Percentiles rank a stretch among this genome's conserved stretches.
phyloP scores from a whole-genome alignment of 1,140 invertebrate species.

The Dreissena polymorpha region DNA sequence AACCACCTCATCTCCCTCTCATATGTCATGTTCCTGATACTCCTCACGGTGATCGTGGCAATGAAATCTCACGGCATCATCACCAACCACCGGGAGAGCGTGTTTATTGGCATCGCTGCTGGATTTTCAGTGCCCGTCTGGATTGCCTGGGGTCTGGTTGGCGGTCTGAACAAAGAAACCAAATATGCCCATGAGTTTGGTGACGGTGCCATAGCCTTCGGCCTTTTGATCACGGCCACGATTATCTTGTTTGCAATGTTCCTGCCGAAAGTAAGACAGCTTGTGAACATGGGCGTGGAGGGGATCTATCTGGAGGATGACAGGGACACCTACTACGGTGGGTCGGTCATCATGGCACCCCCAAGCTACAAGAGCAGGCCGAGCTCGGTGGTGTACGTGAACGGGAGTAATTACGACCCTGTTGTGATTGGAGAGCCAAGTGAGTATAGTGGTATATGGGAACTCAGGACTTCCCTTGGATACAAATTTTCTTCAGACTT shows the following conservation, averaged over 20 bases:
- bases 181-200: slow-evolving; percentile 79
- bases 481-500: too few species aligned
- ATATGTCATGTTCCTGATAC: slow-evolving; percentile 90
- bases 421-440: slow-evolving; percentile 68
- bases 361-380: slow-evolving; percentile 79
- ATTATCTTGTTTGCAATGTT: slow-evolving; percentile 96
- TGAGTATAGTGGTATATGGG: slow-evolving; percentile 51
- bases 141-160: slow-evolving; percentile 89
- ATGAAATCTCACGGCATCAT: slow-evolving; percentile 88
- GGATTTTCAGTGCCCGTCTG: slow-evolving; percentile 89
- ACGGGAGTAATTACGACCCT: slow-evolving; percentile 71
- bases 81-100: slow-evolving; percentile 95
- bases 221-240: slow-evolving; percentile 89
- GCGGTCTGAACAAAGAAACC: slow-evolving; percentile 84
- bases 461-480: too few species aligned
- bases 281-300: slow-evolving; percentile 90
- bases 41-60: slow-evolving; percentile 91
- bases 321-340: slow-evolving; percentile 85
- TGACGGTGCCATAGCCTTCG: slow-evolving; percentile 93
- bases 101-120: slow-evolving; percentile 92
- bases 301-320: slow-evolving; percentile 87
- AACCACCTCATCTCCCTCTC: slow-evolving; percentile 88
- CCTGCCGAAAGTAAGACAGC: slow-evolving; percentile 91
- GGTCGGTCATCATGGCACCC: slow-evolving; percentile 72
- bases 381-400: slow-evolving; percentile 88